These are phyloP conservation scores for Ptychadena robeensis DNA, from an alignment of 2,797 vertebrate species.

Conservation along the genomic window DNA sequence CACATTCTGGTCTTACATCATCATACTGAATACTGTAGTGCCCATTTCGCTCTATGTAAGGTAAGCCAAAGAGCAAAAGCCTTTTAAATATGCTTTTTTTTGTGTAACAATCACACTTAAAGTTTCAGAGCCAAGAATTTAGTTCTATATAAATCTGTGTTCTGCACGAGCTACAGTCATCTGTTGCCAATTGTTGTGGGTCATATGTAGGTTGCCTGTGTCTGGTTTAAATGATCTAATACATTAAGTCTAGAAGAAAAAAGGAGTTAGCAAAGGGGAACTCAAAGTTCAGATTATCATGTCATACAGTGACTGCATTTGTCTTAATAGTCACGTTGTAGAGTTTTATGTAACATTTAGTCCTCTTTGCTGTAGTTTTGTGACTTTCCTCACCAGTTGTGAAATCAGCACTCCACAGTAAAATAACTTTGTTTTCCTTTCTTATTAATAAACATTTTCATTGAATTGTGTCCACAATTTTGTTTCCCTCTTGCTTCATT, in stretches of 20 bases:
- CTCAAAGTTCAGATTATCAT: background rate
- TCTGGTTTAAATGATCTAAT: background rate
- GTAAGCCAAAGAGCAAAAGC: conserved; percentile 67
- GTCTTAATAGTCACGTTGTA: conserved; percentile 24
- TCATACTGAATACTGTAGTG: conserved; percentile 83
- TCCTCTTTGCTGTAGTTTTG: background rate
- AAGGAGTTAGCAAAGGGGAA: background rate
- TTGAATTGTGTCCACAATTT: conserved; percentile 57
- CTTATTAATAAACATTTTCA: conserved; percentile 45
- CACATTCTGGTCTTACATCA: conserved; percentile 82
- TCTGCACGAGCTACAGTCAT: conserved; percentile 8
- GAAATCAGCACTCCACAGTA: conserved; percentile 25
- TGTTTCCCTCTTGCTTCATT: conserved; percentile 59
- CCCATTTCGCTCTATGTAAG: conserved; percentile 82
- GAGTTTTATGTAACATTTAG: conserved; percentile 17
- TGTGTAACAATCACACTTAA: background rate
- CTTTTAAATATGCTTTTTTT: background rate
- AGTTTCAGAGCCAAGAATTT: background rate
- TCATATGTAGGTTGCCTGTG: background rate
- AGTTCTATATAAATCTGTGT: conserved; percentile 7
- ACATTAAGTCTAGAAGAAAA: background rate
- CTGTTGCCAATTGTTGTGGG: background rate
- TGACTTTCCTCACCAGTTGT: conserved; percentile 17
- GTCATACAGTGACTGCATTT: conserved; percentile 31
- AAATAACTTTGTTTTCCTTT: conserved; percentile 36